Conservation (phyloP, 2,888 invertebrate species). For the Drosophila subquinaria region DNA sequence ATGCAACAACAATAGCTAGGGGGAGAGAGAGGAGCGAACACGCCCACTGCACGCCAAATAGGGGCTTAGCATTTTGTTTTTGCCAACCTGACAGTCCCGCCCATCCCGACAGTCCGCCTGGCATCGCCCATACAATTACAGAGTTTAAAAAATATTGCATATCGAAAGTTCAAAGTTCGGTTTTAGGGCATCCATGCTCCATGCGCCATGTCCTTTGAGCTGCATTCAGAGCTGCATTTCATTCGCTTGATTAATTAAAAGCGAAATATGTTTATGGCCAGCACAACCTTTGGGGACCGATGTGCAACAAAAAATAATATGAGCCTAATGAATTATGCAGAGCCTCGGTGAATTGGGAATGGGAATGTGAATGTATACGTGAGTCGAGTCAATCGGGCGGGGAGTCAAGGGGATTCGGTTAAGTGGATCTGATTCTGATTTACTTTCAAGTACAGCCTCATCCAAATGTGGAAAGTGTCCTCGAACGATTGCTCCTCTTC, state of each 20-base stretch:
- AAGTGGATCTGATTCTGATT: conserved; percentile 46
- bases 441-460: conserved; percentile 41
- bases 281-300: conserved; percentile 59
- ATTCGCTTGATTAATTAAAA: conserved; percentile 77
- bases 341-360: conserved; percentile 13
- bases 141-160: conserved; percentile 58
- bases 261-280: conserved; percentile 72
- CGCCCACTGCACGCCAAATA: conserved; percentile 59
- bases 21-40: conserved; percentile 13
- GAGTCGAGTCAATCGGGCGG: not conserved
- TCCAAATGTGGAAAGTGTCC: conserved; percentile 32
- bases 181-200: conserved; percentile 69
- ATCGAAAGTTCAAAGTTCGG: conserved; percentile 74
- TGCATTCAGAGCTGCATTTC: conserved; percentile 24
- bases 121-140: conserved; percentile 40
- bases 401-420: not conserved
- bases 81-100: not conserved
- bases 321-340: conserved; percentile 66
- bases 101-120: not conserved
- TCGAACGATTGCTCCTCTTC: conserved; percentile 46
- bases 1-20: conserved; percentile 63
- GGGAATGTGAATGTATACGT: not conserved
- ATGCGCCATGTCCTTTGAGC: conserved; percentile 25
- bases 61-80: conserved; percentile 65
- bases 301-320: conserved; percentile 32